Base-by-base conservation (phyloP, 2,113 vertebrate species). In the Heterocephalus glaber region DNA sequence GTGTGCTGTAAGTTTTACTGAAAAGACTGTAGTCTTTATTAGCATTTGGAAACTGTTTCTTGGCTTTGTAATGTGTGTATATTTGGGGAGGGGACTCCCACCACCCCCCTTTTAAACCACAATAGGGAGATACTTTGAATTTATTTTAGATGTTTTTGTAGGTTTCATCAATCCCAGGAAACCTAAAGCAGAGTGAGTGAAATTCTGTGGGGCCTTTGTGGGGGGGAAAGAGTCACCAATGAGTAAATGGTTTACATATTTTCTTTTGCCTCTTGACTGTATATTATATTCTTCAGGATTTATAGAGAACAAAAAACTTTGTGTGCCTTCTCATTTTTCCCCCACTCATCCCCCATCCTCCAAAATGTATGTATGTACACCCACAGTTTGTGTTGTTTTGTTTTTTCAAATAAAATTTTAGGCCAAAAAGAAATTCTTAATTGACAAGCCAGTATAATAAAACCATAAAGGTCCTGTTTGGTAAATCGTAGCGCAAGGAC, bases 41-140 rank as follows among this genome's bases (percentile, higher is more conserved):
- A 85, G 58, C 61, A 86, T 95, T 95, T 97, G 68, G 90, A 89
- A 77, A 72, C 41, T 70, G 22, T 83, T 93, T 24, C 35, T 83
- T 95, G 70, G 44, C 65, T 33, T 93, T 95, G 56, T 19, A 41
- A 63, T 90, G 19, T 60, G 8, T 66, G 22, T 77, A 26, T 63
- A 35, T 84, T 92, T 94, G 60, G 83, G 10, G 20, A 65, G 80
- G 90, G 54, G n/a, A 63, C 38, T 10, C 19, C 4, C 17, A 44
- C 26, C 11, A 49, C 5, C 22, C 35, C 16, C 24, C 22, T 41
- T 93, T 89, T 95, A 94, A 94, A 60, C 26, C 44, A 91, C 14
- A 68, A 0, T 94, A 80, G 24, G 54, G 76, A 92, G 24, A 22
- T 92, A 41, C 81, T 95, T 88, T 7, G 12, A 76, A 30, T 92